Evolutionary conservation across 2,888 invertebrate species (phyloP).

Genomic region (Alentia gelatinosa): DNA sequence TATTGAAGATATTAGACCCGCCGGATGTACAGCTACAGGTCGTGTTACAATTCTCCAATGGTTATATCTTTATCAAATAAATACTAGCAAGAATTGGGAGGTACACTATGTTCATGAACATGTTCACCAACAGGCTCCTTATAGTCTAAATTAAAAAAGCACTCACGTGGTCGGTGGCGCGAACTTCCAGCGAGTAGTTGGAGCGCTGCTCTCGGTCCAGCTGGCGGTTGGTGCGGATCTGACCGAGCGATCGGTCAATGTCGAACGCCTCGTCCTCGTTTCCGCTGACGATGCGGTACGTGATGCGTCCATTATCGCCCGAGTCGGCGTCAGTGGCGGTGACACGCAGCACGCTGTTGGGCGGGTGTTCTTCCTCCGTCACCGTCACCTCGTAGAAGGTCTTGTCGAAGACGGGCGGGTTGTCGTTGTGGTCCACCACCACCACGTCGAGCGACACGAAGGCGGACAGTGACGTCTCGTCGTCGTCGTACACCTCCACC

Average conservation of each 20-base stretch:
- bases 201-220: constrained; percentile 94
- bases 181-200: constrained; percentile 92
- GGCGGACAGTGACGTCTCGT: constrained; percentile 65
- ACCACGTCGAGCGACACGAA: constrained; percentile 86
- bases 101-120: too few relatives aligned
- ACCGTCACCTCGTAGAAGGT: constrained; percentile 89
- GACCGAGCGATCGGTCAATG: constrained; percentile 62
- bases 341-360: constrained; percentile 88
- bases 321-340: constrained; percentile 89
- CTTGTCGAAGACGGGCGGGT: constrained; percentile 89
- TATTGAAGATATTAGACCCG: too few relatives aligned
- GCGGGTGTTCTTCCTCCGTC: constrained; percentile 83
- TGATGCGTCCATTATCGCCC: constrained; percentile 86
- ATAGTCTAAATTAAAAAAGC: too few relatives aligned
- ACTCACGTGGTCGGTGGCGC: constrained; percentile 88
- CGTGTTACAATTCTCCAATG: too few relatives aligned
- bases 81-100: too few relatives aligned
- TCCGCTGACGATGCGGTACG: constrained; percentile 54
- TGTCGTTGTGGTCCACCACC: constrained; percentile 96
- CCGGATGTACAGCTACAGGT: too few relatives aligned
- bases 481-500: constrained; percentile 87
- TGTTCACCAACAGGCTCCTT: too few relatives aligned
- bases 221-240: constrained; percentile 56
- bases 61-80: too few relatives aligned
- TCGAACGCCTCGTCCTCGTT: constrained; percentile 58